Percentiles rank a stretch among this genome's conserved stretches.
phyloP scores from a whole-genome alignment of 2,888 invertebrate genomes.

The Xestoiulus laeticollis region DNA sequence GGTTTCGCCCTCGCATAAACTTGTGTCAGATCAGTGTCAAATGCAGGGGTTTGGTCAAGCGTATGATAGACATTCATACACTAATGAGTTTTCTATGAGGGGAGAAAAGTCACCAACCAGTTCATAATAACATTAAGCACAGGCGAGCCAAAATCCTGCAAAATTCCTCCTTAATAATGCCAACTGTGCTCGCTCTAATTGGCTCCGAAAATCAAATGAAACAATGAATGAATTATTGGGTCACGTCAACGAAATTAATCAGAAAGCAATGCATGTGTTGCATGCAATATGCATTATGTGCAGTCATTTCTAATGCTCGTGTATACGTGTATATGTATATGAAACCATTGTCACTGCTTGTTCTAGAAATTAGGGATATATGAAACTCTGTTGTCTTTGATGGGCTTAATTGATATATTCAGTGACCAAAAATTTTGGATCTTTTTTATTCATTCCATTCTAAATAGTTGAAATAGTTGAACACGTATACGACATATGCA shows the following conservation, averaged over 20 bases:
- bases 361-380: too few species aligned
- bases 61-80: constrained; percentile 34
- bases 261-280: background rate
- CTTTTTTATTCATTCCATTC: too few species aligned
- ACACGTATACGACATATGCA: too few species aligned
- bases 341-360: too few species aligned
- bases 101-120: background rate
- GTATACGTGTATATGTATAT: too few species aligned
- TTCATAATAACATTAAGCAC: constrained; percentile 21
- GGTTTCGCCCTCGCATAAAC: background rate
- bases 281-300: too few species aligned
- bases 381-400: too few species aligned
- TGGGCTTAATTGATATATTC: too few species aligned
- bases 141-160: background rate
- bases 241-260: constrained; percentile 18
- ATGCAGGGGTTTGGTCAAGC: constrained; percentile 19
- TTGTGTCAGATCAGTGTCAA: constrained; percentile 24
- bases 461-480: too few species aligned
- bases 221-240: constrained; percentile 18
- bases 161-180: constrained; percentile 19
- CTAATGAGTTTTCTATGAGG: constrained; percentile 37
- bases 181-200: constrained; percentile 5
- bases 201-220: constrained; percentile 30
- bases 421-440: too few species aligned
- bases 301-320: too few species aligned